A percentile compares a stretch with the other conserved stretches of the same genome.
These are phyloP conservation scores for Strigamia transsilvanica DNA, from an alignment of 2,888 invertebrate genomes.

Conservation along the genomic window DNA sequence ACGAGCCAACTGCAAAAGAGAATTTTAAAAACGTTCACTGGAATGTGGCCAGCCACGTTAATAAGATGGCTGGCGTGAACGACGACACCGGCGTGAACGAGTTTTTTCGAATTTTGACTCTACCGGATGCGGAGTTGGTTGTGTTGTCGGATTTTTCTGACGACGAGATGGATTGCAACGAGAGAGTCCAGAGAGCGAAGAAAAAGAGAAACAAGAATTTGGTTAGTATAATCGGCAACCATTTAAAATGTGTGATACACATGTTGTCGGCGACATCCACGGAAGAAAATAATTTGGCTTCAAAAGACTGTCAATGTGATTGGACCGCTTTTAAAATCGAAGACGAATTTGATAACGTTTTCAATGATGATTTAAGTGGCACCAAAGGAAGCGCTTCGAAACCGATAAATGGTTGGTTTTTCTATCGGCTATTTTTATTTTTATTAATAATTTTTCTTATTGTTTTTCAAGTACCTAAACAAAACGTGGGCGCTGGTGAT, in stretches of 20 bases:
- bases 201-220: not conserved
- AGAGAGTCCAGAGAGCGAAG: not conserved
- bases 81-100: not conserved
- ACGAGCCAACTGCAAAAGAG: not conserved
- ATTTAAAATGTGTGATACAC: not conserved
- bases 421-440: not conserved
- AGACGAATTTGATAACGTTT: not conserved
- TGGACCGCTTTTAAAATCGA: not conserved
- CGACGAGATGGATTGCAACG: not conserved
- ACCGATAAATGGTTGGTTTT: not conserved
- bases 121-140: not conserved
- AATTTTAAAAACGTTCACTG: not conserved
- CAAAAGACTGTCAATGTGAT: not conserved
- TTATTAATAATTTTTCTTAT: not conserved
- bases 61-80: not conserved
- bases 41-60: slow-evolving; percentile 4
- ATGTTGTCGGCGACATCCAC: not conserved
- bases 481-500: not conserved
- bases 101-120: not conserved
- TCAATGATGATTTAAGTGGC: not conserved
- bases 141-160: not conserved
- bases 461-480: not conserved
- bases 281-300: not conserved
- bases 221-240: not conserved
- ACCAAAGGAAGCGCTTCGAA: not conserved